Evolutionary conservation across 1,140 invertebrate genomes (phyloP).

Genomic region (Drosophila kohkoa): DNA sequence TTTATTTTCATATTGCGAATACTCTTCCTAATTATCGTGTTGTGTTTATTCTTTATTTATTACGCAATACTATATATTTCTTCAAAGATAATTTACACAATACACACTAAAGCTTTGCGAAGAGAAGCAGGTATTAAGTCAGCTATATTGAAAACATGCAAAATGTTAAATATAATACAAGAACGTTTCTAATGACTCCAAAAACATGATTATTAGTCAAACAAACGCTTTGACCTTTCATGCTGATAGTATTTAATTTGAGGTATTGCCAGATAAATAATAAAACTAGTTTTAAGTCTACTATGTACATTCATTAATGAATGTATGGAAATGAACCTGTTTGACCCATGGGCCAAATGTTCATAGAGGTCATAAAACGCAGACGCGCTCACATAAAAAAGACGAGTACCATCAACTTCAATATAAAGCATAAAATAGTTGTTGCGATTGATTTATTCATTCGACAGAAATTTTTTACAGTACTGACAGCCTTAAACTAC

Average conservation of each 20-base stretch:
- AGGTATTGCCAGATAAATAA: background rate
- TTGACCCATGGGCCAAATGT: no score
- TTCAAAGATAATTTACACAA: background rate
- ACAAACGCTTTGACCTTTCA: conserved; percentile 26
- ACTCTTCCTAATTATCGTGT: background rate
- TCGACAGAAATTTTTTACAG: no score
- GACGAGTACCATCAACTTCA: no score
- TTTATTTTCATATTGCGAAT: background rate
- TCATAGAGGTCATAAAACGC: no score
- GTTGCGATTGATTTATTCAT: no score
- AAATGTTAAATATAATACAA: conserved; percentile 47
- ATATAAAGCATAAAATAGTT: no score
- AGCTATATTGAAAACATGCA: conserved; percentile 46
- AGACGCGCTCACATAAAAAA: no score
- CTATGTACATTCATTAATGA: background rate
- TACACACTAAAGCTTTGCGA: background rate
- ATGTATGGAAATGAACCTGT: no score
- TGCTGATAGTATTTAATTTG: conserved; percentile 19
- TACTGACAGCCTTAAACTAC: no score
- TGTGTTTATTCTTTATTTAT: no score
- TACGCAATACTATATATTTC: background rate
- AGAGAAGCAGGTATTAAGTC: conserved; percentile 6
- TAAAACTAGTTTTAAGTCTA: background rate
- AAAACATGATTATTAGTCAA: conserved; percentile 4
- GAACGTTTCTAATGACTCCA: background rate